These are phyloP conservation scores for Petrolisthes manimaculis DNA, from an alignment of 2,888 invertebrate genomes.

Conservation along the genomic window DNA sequence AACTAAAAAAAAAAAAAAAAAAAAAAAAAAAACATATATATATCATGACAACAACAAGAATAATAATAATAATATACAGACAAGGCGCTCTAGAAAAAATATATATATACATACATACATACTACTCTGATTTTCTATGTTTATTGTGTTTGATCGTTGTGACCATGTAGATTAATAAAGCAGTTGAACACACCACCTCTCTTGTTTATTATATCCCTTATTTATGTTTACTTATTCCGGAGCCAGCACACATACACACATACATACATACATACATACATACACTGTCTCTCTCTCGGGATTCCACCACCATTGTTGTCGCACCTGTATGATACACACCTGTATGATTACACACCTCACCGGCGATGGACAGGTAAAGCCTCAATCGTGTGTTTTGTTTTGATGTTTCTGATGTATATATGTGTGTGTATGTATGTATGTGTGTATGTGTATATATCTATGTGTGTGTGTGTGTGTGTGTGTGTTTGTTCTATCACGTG, in stretches of 20 bases:
- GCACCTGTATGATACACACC: not conserved
- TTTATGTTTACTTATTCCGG: not conserved
- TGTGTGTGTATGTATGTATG: not conserved
- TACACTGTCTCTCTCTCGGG: too few species aligned
- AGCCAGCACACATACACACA: conserved; percentile 14
- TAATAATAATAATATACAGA: too few species aligned
- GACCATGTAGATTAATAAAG: conserved; percentile 35
- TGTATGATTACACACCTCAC: not conserved
- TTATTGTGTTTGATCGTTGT: conserved; percentile 35
- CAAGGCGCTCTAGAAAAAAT: too few species aligned
- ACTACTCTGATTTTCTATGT: conserved; percentile 2
- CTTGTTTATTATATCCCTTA: too few species aligned
- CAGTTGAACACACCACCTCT: too few species aligned
- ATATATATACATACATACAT: too few species aligned
- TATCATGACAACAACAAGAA: too few species aligned
- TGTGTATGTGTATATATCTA: not conserved
- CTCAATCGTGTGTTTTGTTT: not conserved
- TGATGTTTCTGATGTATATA: not conserved
- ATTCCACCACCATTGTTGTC: not conserved
- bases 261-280: too few species aligned
- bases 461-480: too few species aligned
- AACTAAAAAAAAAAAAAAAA: not conserved
- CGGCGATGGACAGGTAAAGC: not conserved
- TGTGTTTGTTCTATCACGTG: too few species aligned
- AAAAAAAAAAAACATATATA: not conserved